Percentiles rank a stretch among this genome's conserved stretches.
Evolutionary conservation across 1,140 invertebrate species (phyloP).

Genomic region (Bicyclus anynana): DNA sequence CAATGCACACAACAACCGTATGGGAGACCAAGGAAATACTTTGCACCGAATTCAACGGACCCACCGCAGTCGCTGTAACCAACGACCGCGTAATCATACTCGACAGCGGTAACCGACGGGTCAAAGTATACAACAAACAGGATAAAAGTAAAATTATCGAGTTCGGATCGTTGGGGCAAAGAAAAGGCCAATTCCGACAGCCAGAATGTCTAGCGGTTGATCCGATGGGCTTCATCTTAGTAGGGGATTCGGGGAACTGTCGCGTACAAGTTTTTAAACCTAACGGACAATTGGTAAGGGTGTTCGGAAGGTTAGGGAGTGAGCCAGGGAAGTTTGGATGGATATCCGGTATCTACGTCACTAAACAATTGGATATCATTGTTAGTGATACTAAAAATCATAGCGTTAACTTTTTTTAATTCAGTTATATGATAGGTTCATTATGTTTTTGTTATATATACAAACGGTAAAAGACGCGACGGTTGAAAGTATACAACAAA

Average conservation of each 20-base stretch:
- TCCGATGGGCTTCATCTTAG: constrained; percentile 83
- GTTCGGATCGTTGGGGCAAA: constrained; percentile 80
- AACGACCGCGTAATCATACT: constrained; percentile 77
- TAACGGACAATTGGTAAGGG: constrained; percentile 80
- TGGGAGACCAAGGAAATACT: constrained; percentile 54
- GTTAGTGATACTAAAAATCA: constrained; percentile 85
- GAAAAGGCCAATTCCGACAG: constrained; percentile 81
- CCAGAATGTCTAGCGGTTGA: constrained; percentile 85
- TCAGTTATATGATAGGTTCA: too few relatives aligned
- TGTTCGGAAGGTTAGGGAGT: constrained; percentile 80
- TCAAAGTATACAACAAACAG: constrained; percentile 79
- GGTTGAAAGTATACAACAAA: constrained; percentile 80
- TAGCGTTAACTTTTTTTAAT: constrained; percentile 82
- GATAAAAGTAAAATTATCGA: constrained; percentile 74
- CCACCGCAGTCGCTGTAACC: constrained; percentile 82
- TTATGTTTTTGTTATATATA: too few relatives aligned
- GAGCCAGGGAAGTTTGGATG: constrained; percentile 82
- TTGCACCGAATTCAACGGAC: constrained; percentile 81
- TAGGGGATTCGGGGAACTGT: constrained; percentile 88
- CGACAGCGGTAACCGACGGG: constrained; percentile 82
- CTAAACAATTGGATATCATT: constrained; percentile 81
- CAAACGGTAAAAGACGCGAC: too few relatives aligned
- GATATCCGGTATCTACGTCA: constrained; percentile 83
- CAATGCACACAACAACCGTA: constrained; percentile 31
- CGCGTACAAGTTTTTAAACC: constrained; percentile 85